Evolutionary conservation across 2,113 vertebrate genomes (phyloP).

Genomic region (Sprattus sprattus): DNA sequence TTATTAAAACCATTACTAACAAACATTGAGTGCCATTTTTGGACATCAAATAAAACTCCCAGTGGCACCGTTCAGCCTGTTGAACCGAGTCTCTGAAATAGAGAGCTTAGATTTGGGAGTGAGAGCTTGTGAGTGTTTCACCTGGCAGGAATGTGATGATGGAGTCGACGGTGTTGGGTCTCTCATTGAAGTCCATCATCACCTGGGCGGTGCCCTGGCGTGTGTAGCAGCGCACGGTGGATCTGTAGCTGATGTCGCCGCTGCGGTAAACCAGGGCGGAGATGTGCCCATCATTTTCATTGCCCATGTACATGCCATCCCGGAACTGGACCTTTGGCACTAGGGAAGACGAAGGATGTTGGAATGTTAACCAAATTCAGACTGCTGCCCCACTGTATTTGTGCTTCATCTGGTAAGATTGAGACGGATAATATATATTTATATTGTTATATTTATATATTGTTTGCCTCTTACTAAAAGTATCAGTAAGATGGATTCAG

Average conservation of each 20-base stretch:
- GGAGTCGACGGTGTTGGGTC: conserved; percentile 88
- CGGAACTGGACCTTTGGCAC: conserved; percentile 93
- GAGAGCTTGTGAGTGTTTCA: conserved; percentile 49
- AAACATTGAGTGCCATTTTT: background rate
- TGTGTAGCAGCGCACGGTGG: conserved; percentile 90
- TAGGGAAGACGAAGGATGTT: conserved; percentile 52
- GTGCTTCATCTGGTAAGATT: no score
- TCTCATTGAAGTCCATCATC: conserved; percentile 92
- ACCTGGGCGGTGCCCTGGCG: conserved; percentile 92
- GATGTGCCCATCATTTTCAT: conserved; percentile 79
- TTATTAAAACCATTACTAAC: background rate
- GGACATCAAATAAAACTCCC: background rate
- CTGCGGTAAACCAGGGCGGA: conserved; percentile 78
- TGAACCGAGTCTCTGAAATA: background rate
- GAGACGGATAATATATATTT: no score
- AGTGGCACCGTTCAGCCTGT: background rate
- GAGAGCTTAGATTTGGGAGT: background rate
- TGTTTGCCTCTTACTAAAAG: background rate
- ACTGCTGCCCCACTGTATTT: background rate
- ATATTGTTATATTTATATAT: no score
- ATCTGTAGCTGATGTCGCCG: conserved; percentile 79
- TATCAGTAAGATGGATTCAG: background rate
- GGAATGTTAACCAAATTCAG: background rate
- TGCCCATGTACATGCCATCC: conserved; percentile 72
- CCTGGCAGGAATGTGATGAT: conserved; percentile 85